Evolutionary conservation across 1,140 invertebrate genomes (phyloP), one percentile per base, ranked within the genome.

Genomic region (Anoplolepis gracilipes): DNA sequence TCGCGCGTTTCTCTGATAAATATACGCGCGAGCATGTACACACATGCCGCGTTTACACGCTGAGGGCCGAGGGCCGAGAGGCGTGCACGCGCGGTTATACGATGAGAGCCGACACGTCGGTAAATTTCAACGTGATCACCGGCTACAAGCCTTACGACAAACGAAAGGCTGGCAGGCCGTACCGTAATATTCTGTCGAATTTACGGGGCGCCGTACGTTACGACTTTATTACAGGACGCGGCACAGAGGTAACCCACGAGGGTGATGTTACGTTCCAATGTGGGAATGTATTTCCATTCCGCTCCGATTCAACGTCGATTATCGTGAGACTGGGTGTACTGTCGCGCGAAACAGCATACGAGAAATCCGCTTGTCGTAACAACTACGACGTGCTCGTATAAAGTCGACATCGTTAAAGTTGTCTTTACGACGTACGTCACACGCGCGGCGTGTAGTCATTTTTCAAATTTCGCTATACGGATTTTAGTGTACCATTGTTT

Each of bases 121-220:
- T 92, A 92, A 92, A 92, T 92, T 92, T 92, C 67, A 82, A 53
- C 64, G 49, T 87, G 91, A 92, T 92, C 91, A 91, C 91, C 78
- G 82, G 69, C 76, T 77, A 59, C 85, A 11, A 42, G 90, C 76
- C 88, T 90, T 87, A 90, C 87, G 88, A 65, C 78, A 76, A 91
- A 90, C 77, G 88, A 90, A 91, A 89, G 86, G 78, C 85, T 70
- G 70, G 55, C 39, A 46, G 73, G 81, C 72, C 22, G 84, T 36
- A 82, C 87, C 87, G 85, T 87, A 90, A 92, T 93, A 93, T 93
- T 93, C 88, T 90, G 85, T 91, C 89, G 85, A 92, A 92, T 93
- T 93, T 93, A 93, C 88, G 92, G 88, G 86, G 84, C 36, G 85
- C 81, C 73, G 87, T 87, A 62, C 61, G 86, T 89, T 92, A 93